A percentile compares a stretch with the other conserved stretches of the same genome.
Conservation (phyloP, 2,888 invertebrate genomes). For the Tinea pellionella region DNA sequence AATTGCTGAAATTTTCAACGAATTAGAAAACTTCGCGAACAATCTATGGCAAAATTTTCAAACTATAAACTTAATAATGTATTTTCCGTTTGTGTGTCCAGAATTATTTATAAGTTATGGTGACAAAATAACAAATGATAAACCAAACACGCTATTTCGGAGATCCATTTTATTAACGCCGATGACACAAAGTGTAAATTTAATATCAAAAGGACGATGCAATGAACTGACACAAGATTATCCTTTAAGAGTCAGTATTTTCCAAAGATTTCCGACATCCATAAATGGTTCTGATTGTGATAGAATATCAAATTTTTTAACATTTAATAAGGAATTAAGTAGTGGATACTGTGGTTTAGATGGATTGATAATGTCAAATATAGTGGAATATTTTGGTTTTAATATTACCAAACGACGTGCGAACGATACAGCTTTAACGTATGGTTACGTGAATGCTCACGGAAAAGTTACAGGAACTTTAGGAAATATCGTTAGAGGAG, state of each 20-base stretch:
- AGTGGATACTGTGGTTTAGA: constrained; percentile 35
- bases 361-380: constrained; percentile 33
- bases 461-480: constrained; percentile 28
- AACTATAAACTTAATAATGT: constrained; percentile 23
- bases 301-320: constrained; percentile 24
- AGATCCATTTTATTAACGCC: constrained; percentile 27
- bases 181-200: constrained; percentile 17
- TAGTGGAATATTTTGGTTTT: constrained; percentile 29
- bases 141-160: constrained; percentile 24
- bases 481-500: constrained; percentile 25
- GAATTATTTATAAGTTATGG: constrained; percentile 25
- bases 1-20: background rate
- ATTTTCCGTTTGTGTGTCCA: constrained; percentile 32
- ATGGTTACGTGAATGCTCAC: constrained; percentile 23
- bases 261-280: constrained; percentile 35
- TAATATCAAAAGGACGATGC: constrained; percentile 18
- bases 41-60: constrained; percentile 30
- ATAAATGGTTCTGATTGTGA: constrained; percentile 25
- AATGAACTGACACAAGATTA: constrained; percentile 25
- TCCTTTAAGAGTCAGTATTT: constrained; percentile 32
- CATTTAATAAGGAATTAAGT: constrained; percentile 21
- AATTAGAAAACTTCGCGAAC: constrained; percentile 28
- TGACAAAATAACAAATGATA: constrained; percentile 21
- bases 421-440: constrained; percentile 20
- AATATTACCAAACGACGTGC: constrained; percentile 23